Base-by-base conservation (phyloP, 2,797 vertebrate species). In the Rhabdophis nuchalis region DNA sequence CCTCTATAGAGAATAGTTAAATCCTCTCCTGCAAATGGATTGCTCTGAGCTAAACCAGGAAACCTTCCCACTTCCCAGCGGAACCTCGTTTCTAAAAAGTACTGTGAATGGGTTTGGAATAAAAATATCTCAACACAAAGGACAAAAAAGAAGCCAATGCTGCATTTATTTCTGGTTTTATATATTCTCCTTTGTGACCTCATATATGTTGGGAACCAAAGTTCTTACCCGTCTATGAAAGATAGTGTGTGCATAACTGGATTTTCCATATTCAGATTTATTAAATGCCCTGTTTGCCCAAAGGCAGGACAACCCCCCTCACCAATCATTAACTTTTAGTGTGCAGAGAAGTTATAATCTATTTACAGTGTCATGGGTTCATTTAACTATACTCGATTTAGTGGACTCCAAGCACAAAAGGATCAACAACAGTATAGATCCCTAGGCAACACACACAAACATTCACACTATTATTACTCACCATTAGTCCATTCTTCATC, bases 31-130 rank as follows among this genome's bases (percentile, higher is more conserved):
- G 0, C 36, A 82, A 60, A 41, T 36, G 85, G 1, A 0, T 14
- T 0, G 0, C 0, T 0, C 85, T 0, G 0, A 90, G 88, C 12
- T 25, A 41, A 36, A 90, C 85, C 18, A 50, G 25, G n/a, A 16
- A 52, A 5, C 64, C 6, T 86, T 32, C 46, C n/a, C 57, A 32
- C 50, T 87, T 5, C 25, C 85, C 36, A n/a, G 36, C 64, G 36
- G 58, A 87, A 36, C 91, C 50, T 90, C 88, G 68, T 53, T 68
- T 88, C 57, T 12, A 54, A 88, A 90, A 20, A 88, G 86, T 29
- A 32, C 89, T 53, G n/a, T 36, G 82, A 57, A 4, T 53, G 56
- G 16, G 36, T 5, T 88, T 54, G 23, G 32, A 90, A 87, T 77
- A 56, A 77, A 77, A 87, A 82, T 32, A 87, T 32, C 20, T 93